These are phyloP conservation scores for Coregonus suidteri DNA, from an alignment of 2,797 vertebrate species.

Conservation along the genomic window DNA sequence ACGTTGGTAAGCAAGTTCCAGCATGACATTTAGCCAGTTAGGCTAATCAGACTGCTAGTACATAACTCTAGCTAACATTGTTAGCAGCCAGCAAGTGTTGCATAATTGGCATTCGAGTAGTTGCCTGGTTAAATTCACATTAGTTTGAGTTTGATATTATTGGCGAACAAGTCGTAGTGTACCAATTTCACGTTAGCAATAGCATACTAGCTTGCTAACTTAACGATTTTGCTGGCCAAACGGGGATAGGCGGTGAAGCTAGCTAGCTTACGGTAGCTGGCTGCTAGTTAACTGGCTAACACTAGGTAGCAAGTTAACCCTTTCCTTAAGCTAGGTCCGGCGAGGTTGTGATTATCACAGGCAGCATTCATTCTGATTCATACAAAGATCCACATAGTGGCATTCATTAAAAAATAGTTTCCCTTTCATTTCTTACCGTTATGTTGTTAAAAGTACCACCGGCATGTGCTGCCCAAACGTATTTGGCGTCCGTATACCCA, in stretches of 20 bases:
- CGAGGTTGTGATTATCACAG: background rate
- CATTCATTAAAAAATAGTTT: too few species aligned
- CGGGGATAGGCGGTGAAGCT: background rate
- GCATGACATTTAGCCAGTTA: background rate
- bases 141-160: background rate
- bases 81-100: background rate
- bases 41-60: background rate
- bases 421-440: constrained; percentile 66
- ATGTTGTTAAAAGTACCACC: constrained; percentile 90
- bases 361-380: background rate
- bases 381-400: too few species aligned
- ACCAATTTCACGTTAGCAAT: background rate
- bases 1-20: background rate
- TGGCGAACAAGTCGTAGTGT: background rate
- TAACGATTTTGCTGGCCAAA: background rate
- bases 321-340: background rate
- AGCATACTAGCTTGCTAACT: background rate
- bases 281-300: background rate
- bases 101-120: too few species aligned
- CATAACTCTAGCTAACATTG: background rate
- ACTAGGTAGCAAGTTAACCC: background rate
- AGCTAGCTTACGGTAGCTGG: background rate
- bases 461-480: constrained; percentile 90
- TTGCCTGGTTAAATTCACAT: background rate
- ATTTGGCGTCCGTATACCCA: constrained; percentile 93